phyloP scores from a whole-genome alignment of 2,888 invertebrate genomes.

The Caenorhabditis macrosperma region DNA sequence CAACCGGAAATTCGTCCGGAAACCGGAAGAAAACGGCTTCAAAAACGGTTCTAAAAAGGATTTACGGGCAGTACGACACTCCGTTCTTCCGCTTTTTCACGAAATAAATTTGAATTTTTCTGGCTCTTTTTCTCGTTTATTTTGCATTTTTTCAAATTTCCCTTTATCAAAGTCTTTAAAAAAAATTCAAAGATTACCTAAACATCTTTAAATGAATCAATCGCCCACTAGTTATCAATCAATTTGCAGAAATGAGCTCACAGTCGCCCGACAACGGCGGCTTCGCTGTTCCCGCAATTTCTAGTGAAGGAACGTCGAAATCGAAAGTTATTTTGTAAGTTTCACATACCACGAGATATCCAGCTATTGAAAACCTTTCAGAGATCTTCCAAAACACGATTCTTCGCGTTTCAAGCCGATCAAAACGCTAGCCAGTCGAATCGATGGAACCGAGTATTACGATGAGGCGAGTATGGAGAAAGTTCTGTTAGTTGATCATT shows the following conservation, averaged over 20 bases:
- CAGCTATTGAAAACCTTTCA: constrained; percentile 12
- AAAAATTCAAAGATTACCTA: no score
- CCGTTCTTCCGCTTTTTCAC: neutral
- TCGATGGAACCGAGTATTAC: constrained; percentile 48
- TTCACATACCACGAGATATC: no score
- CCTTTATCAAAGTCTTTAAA: no score
- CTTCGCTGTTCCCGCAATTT: neutral
- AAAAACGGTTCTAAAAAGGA: neutral
- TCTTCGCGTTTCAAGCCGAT: constrained; percentile 39
- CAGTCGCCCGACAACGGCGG: neutral
- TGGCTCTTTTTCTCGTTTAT: neutral
- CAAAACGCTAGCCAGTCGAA: constrained; percentile 41
- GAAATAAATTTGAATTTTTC: neutral
- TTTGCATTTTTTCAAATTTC: neutral
- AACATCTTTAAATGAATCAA: no score
- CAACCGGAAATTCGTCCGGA: neutral
- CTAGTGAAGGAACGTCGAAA: neutral
- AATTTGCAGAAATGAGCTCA: neutral
- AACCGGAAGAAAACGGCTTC: neutral
- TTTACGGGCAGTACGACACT: neutral
- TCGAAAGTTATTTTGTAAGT: neutral
- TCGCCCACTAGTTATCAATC: no score
- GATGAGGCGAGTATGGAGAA: constrained; percentile 47
- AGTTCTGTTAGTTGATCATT: constrained; percentile 20
- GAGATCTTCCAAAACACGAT: constrained; percentile 47